phyloP scores from a whole-genome alignment of 2,113 vertebrate species.

The Diadophis punctatus region DNA sequence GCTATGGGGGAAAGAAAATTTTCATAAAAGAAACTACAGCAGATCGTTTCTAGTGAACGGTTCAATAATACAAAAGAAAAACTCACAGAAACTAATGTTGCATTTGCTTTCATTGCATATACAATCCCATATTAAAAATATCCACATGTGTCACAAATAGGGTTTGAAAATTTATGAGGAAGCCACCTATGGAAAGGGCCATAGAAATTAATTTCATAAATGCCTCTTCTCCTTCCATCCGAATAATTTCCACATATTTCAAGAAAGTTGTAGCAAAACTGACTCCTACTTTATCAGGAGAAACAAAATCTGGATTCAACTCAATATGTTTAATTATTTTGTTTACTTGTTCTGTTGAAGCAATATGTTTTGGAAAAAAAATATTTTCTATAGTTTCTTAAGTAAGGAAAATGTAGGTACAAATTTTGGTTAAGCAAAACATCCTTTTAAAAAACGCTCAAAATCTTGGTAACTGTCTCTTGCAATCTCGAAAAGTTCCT shows the following conservation, averaged over 20 bases:
- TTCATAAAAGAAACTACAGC: not conserved
- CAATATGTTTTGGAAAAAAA: not conserved
- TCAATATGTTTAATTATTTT: not conserved
- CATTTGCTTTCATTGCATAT: not conserved
- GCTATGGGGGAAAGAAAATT: not conserved
- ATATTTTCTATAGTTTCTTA: not conserved
- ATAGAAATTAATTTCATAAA: not conserved
- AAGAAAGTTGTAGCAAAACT: not conserved
- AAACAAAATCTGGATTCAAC: not conserved
- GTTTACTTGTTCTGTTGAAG: not conserved
- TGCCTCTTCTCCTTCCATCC: not conserved
- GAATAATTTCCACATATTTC: not conserved
- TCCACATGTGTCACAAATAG: not conserved
- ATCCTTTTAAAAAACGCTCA: not conserved
- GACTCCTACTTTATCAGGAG: not conserved
- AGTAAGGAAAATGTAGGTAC: not conserved
- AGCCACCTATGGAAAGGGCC: not conserved
- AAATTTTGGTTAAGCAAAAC: slow-evolving; percentile 10
- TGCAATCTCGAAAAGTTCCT: not conserved
- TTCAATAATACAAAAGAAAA: not conserved
- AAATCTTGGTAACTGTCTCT: fast-evolving
- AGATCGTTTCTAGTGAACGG: not conserved
- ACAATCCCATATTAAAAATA: not conserved
- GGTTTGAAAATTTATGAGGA: not conserved
- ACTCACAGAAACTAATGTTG: not conserved